A percentile compares a stretch with the other conserved stretches of the same genome.
These are phyloP conservation scores for Rhegmatorhina hoffmannsi DNA, from an alignment of 2,113 vertebrate genomes.

Conservation along the genomic window DNA sequence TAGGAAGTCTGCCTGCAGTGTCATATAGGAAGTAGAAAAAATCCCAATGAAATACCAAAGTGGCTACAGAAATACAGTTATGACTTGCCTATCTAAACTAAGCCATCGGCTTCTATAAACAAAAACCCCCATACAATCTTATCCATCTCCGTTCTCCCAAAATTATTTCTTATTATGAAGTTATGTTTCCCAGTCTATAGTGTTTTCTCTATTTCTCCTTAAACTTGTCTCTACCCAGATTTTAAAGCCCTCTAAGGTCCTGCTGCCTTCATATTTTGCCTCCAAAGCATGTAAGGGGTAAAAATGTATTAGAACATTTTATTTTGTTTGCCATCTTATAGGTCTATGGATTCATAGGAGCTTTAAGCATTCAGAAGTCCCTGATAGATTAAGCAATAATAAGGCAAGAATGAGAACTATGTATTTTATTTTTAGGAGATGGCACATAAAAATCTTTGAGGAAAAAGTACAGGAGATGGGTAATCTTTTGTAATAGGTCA, in stretches of 20 bases:
- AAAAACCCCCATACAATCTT: neutral
- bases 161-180: neutral
- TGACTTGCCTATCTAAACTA: neutral
- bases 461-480: neutral
- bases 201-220: neutral
- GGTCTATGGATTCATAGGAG: neutral
- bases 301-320: neutral
- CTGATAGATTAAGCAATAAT: slow-evolving; percentile 50
- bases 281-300: neutral
- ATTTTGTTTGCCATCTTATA: neutral
- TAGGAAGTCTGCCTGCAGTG: neutral
- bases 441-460: slow-evolving; percentile 26
- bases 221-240: neutral
- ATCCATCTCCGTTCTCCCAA: neutral
- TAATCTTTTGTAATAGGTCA: slow-evolving; percentile 10
- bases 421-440: slow-evolving; percentile 31
- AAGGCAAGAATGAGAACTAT: slow-evolving; percentile 18
- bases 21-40: neutral
- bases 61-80: neutral
- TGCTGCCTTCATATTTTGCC: neutral
- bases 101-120: neutral
- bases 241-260: neutral
- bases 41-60: neutral
- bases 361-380: slow-evolving; percentile 1
- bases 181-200: neutral